phyloP scores from a whole-genome alignment of 1,140 invertebrate species.

The Trinorchestia longiramus region DNA sequence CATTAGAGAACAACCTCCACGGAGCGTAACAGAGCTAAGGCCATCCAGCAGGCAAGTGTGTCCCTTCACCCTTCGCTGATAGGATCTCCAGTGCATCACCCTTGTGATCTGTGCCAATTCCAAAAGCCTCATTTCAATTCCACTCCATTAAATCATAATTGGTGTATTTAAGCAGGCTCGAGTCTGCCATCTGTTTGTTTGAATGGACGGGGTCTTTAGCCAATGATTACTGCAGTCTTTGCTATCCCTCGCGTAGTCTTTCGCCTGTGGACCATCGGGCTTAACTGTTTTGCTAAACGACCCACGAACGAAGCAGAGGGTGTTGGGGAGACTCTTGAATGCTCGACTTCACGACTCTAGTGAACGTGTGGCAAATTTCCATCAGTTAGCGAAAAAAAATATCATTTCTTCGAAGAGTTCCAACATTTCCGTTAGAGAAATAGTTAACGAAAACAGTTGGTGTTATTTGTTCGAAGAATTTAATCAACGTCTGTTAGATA shows the following conservation, averaged over 20 bases:
- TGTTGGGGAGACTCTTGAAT: not conserved
- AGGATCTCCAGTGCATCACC: conserved; percentile 50
- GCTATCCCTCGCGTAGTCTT: not conserved
- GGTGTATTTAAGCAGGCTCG: conserved; percentile 53
- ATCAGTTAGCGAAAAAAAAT: too few species aligned
- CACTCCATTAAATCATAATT: conserved; percentile 55
- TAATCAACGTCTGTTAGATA: not conserved
- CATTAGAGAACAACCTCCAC: not conserved
- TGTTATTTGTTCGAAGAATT: not conserved
- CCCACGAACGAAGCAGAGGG: not conserved
- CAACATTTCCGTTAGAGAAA: not conserved
- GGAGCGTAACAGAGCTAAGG: not conserved
- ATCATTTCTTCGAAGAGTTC: too few species aligned
- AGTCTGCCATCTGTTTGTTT: conserved; percentile 52
- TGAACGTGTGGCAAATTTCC: not conserved
- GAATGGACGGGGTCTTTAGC: conserved; percentile 49
- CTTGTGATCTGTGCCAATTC: conserved; percentile 50
- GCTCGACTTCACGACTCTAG: not conserved
- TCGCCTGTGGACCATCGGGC: conserved; percentile 23
- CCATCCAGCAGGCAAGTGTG: not conserved
- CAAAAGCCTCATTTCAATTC: conserved; percentile 50
- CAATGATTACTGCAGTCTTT: conserved; percentile 46
- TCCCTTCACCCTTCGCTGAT: conserved; percentile 23
- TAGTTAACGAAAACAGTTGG: not conserved
- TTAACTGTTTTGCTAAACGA: conserved; percentile 51